Base-by-base conservation (phyloP, 2,797 vertebrate species). In the Hyperoplus immaculatus region DNA sequence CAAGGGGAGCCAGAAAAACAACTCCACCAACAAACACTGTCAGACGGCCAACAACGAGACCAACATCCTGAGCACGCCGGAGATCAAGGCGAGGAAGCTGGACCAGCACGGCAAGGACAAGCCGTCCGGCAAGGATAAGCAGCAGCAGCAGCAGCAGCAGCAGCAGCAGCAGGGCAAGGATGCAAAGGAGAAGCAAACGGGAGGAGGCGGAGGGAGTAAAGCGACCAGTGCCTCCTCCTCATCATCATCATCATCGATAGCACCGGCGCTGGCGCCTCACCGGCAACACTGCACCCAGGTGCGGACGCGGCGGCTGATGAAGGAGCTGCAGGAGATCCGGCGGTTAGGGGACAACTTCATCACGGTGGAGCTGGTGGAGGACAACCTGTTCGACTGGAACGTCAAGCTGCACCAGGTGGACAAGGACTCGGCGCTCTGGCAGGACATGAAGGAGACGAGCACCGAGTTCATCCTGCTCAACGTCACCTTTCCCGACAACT, bases 401-500 rank as follows among this genome's bases (percentile, higher is more conserved):
- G 97, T 99, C 92, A 99, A 99, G 95, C 96, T 99, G 94, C 98
- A 99, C 95, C 98, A 99, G 93, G 98, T 99, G 95, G 98, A 99
- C 96, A 98, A 99, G 95, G 98, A 99, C 96, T 99, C 98, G 68
- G 97, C 98, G 91, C 96, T 99, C 90, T 99, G 98, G 98, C 98
- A 99, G 97, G 98, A 99, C 97, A 99, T 99, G 98, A 99, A 99
- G 95, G 98, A 99, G 93, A 99, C 98, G 85, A 97, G 97, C 96
- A 99, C 97, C 77, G 98, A 99, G 94, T 98, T 94, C 95, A 99
- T 99, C 87, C 93, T 99, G 86, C 97, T 99, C 86, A 99, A 99
- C 93, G 97, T 99, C 94, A 97, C 97, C 94, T 99, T 99, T 94
- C 98, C 98, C 53, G 98, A 99, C 86, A 99, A 99, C 95, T 99